Evolutionary conservation across 2,888 invertebrate species (phyloP), one percentile per base, ranked within the genome.

Genomic region (Steinernema carpocapsae): DNA sequence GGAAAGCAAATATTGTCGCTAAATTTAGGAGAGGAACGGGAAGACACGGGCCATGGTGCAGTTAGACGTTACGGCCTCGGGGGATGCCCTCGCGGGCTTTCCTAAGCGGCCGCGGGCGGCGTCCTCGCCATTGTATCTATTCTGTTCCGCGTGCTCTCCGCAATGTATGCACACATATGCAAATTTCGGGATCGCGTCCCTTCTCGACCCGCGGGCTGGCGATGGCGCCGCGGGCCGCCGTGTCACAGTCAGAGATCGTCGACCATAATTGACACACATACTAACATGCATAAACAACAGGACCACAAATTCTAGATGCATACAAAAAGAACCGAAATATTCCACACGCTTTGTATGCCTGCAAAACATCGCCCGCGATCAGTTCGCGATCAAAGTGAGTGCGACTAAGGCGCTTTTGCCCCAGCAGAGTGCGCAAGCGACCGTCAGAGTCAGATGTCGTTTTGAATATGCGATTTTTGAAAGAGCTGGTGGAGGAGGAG

Each of bases 111-210:
- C n/a, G n/a, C n/a, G n/a, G n/a, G n/a, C n/a, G n/a, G n/a, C n/a
- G n/a, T n/a, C n/a, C n/a, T 26, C 19, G 56, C 7, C 56, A 56
- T 56, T 56, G 56, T 24, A 56, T 56, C 56, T 56, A 56, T 56
- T 3, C 26, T 56, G 56, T 56, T 56, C 26, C 26, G 22, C 24
- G 26, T 26, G 43, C 56, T 22, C 12, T 7, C 22, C n/a, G 26
- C 24, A 24, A 12, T 26, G 22, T 22, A 24, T 56, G 19, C 51
- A 19, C 10, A 26, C 43, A 43, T 56, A 56, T 56, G 56, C 26
- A 56, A 56, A 56, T 56, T 6, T 24, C n/a, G 6, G 48, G n/a
- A 19, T 19, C 48, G 10, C n/a, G n/a, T n/a, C n/a, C n/a, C n/a
- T n/a, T n/a, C n/a, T n/a, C n/a, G n/a, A n/a, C n/a, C n/a, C n/a